Evolutionary conservation across 2,797 vertebrate species (phyloP).

Genomic region (Tapera naevia): DNA sequence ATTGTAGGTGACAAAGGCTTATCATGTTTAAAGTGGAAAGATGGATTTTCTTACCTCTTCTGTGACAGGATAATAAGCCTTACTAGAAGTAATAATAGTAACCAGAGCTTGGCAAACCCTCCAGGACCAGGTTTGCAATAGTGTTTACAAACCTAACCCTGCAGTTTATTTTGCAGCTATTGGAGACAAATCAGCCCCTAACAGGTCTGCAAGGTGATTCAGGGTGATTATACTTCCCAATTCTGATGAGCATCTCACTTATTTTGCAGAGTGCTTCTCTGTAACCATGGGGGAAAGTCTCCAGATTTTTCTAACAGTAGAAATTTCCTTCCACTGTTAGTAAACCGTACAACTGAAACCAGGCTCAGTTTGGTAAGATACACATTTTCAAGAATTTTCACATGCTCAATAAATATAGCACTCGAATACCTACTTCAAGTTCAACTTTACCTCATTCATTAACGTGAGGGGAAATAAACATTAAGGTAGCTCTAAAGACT

Average conservation of each 20-base stretch:
- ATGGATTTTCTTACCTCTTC: conserved; percentile 75
- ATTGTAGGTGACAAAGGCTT: conserved; percentile 78
- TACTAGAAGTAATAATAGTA: conserved; percentile 60
- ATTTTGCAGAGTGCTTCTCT: neutral
- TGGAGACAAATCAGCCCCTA: neutral
- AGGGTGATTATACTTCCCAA: neutral
- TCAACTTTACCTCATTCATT: neutral
- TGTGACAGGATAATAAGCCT: conserved; percentile 73
- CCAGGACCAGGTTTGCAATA: neutral
- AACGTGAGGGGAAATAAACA: neutral
- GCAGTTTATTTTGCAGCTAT: neutral
- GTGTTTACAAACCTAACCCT: conserved; percentile 9
- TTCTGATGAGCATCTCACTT: neutral
- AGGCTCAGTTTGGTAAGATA: neutral
- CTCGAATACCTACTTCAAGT: neutral
- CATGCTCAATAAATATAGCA: neutral
- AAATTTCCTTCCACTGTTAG: neutral
- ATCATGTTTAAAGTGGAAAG: conserved; percentile 73
- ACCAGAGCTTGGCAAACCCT: conserved; percentile 23
- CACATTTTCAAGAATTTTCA: neutral
- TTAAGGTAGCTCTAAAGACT: neutral
- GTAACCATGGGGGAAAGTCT: neutral
- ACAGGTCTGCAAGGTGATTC: neutral
- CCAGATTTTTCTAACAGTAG: neutral
- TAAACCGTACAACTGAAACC: neutral